A percentile compares a stretch with the other conserved stretches of the same genome.
Conservation (phyloP, 1,140 invertebrate species). For the Macrocentrus cingulum region DNA sequence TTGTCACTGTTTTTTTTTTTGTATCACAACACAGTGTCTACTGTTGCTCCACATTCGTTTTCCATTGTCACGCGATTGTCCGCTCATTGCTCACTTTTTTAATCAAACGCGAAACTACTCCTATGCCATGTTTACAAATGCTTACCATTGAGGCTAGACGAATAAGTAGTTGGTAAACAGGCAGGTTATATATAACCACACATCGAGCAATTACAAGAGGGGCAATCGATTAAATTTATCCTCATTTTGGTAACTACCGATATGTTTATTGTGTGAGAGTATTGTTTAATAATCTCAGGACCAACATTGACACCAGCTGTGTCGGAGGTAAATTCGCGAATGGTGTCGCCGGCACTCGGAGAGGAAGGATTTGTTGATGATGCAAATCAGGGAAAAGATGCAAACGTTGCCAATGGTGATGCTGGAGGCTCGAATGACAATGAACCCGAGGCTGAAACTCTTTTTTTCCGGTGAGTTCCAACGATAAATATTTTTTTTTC, state of each 20-base stretch:
- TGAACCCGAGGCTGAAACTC: constrained; percentile 46
- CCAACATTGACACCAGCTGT: constrained; percentile 44
- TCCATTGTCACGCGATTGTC: neutral
- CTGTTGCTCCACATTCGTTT: neutral
- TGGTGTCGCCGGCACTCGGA: constrained; percentile 40
- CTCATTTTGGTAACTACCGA: no score
- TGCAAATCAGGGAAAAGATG: constrained; percentile 19
- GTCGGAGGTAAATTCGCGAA: constrained; percentile 39
- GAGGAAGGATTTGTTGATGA: constrained; percentile 36
- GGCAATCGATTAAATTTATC: no score
- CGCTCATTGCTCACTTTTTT: neutral
- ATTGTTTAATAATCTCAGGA: no score
- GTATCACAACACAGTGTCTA: neutral
- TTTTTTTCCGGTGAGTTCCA: constrained; percentile 52
- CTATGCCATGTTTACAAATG: no score
- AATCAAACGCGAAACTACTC: no score
- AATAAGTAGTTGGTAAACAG: no score
- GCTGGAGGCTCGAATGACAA: constrained; percentile 27
- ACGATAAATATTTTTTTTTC: no score
- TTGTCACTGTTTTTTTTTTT: no score
- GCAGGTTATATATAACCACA: no score
- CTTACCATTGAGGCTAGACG: no score
- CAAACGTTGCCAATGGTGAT: constrained; percentile 30
- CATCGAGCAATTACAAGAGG: no score
- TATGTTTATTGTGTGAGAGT: neutral